phyloP scores from a whole-genome alignment of 2,113 vertebrate species.

The Potamarius usumacintae region DNA sequence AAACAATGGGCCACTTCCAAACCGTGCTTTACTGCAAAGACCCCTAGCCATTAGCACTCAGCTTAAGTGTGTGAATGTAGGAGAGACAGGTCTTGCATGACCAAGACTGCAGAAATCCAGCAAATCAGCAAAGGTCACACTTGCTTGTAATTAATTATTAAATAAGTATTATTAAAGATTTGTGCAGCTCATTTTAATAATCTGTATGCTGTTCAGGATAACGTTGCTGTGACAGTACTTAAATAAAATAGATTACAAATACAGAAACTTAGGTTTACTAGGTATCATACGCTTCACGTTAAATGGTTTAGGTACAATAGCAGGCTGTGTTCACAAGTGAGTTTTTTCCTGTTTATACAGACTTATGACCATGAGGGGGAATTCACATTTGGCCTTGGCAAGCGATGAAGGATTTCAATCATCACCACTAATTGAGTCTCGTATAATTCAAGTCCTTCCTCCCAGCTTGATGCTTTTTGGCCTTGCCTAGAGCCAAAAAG shows the following conservation, averaged over 20 bases:
- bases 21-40: constrained; percentile 49
- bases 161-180: background rate
- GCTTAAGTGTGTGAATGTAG: constrained; percentile 58
- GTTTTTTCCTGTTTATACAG: constrained; percentile 44
- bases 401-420: constrained; percentile 7
- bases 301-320: constrained; percentile 4
- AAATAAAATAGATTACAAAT: background rate
- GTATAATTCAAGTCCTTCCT: constrained; percentile 27
- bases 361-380: constrained; percentile 32
- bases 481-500: constrained; percentile 21
- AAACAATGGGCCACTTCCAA: constrained; percentile 79
- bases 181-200: background rate
- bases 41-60: constrained; percentile 48
- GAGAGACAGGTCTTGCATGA: constrained; percentile 16
- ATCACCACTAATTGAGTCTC: constrained; percentile 39
- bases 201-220: background rate
- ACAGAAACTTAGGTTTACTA: background rate
- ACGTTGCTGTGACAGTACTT: background rate
- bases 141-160: background rate
- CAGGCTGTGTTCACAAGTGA: constrained; percentile 10
- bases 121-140: background rate
- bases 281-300: background rate
- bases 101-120: constrained; percentile 36
- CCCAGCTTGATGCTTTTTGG: constrained; percentile 17
- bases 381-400: constrained; percentile 41